Evolutionary conservation across 1,140 invertebrate species (phyloP), one percentile per base, ranked within the genome.

Genomic region (Lethrus apterus): DNA sequence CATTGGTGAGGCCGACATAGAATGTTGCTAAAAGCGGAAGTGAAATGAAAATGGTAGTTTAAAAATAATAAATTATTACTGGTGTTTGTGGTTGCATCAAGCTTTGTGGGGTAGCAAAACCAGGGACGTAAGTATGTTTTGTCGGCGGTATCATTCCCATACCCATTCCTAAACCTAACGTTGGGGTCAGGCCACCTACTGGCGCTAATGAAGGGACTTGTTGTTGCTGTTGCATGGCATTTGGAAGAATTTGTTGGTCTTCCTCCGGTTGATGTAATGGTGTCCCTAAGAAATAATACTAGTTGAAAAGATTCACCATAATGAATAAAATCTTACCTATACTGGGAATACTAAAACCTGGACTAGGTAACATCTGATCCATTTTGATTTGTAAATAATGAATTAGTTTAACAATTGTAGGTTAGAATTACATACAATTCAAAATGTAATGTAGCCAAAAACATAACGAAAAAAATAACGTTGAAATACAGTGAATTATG

Each of bases 301-400:
- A 20, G 10, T 15, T 30, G 29, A 21, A 32, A 18, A 21, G 23
- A 26, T 30, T 11, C 9, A 48, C 24, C 21, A 8, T 8, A 17
- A 33, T 21, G 15, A 21, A 24, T 43, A 2, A 17, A 14, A 9
- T 13, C 21, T 59, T 57, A 62, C 64, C 64, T 61, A 93, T 90
- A 62, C 86, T 89, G 40, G 88, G 87, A 67, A 92, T 89, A 52
- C 84, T 88, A 60, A 85, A 88, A 31, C 85, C 86, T 2, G 89
- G 89, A 72, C 88, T 91, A 10, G 85, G 84, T 50, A 92, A 70
- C 85, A 92, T 90, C 68, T 90, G 84, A 80, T 92, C 85, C 84
- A 88, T 89, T 42, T 26, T 42, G 21, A 26, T 26, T n/a, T n/a
- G n/a, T n/a, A n/a, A n/a, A n/a, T n/a, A n/a, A n/a, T n/a, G n/a